A percentile compares a stretch with the other conserved stretches of the same genome.
These are phyloP conservation scores for Agonopterix subpropinquella DNA, from an alignment of 2,888 invertebrate species.

Conservation along the genomic window DNA sequence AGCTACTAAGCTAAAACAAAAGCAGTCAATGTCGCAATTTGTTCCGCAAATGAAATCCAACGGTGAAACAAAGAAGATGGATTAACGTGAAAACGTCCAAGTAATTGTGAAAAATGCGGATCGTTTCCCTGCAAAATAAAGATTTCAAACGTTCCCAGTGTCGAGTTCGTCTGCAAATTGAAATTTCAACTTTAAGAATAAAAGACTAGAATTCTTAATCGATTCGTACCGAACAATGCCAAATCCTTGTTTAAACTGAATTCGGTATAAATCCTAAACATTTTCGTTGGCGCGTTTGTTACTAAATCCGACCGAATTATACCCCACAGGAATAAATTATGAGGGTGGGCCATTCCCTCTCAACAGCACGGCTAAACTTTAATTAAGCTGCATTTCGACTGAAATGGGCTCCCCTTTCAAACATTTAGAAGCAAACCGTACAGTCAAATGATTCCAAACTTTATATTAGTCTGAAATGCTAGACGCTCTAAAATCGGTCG, in stretches of 20 bases:
- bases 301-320: slow-evolving; percentile 61
- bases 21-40: slow-evolving; percentile 49
- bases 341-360: slow-evolving; percentile 56
- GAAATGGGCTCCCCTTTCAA: slow-evolving; percentile 57
- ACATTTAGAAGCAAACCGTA: slow-evolving; percentile 45
- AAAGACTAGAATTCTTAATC: not conserved
- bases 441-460: slow-evolving; percentile 37
- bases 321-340: slow-evolving; percentile 66
- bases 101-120: slow-evolving; percentile 73
- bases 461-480: slow-evolving; percentile 19
- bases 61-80: slow-evolving; percentile 65
- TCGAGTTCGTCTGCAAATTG: slow-evolving; percentile 14
- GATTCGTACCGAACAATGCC: not conserved
- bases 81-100: slow-evolving; percentile 66
- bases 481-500: slow-evolving; percentile 23
- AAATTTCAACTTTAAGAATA: slow-evolving; percentile 25
- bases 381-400: slow-evolving; percentile 65
- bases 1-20: slow-evolving; percentile 24
- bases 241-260: slow-evolving; percentile 3
- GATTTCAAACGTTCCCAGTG: slow-evolving; percentile 26
- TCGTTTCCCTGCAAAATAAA: slow-evolving; percentile 48
- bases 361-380: slow-evolving; percentile 58
- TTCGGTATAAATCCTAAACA: slow-evolving; percentile 32
- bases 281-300: slow-evolving; percentile 49
- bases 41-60: slow-evolving; percentile 59